A percentile compares a stretch with the other conserved stretches of the same genome.
phyloP scores from a whole-genome alignment of 2,888 invertebrate genomes.

The Parnassius smintheus region DNA sequence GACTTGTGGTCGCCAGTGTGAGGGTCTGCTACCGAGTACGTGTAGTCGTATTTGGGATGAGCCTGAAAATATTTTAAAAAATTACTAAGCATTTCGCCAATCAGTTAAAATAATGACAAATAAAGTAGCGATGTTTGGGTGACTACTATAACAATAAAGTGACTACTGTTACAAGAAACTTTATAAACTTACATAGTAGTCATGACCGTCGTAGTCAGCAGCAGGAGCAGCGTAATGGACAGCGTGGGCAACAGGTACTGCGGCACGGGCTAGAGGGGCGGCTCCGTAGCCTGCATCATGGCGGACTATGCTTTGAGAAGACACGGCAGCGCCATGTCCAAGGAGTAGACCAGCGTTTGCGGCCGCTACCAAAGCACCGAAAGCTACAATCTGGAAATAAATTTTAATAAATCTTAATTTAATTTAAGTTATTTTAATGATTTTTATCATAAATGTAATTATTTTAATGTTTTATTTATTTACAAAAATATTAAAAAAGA shows the following conservation, averaged over 20 bases:
- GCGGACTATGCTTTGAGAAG: constrained; percentile 63
- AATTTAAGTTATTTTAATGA: too few species aligned
- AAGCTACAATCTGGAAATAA: constrained; percentile 60
- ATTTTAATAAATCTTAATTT: background rate
- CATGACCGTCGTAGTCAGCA: constrained; percentile 34
- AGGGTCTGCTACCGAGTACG: constrained; percentile 77
- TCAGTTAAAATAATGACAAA: background rate
- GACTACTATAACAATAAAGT: too few species aligned
- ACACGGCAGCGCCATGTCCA: constrained; percentile 53
- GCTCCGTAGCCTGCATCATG: constrained; percentile 53
- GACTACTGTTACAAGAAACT: background rate
- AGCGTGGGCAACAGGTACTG: constrained; percentile 35
- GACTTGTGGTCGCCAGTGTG: constrained; percentile 82
- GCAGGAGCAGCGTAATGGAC: constrained; percentile 36
- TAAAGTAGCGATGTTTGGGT: background rate
- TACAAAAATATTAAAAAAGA: background rate
- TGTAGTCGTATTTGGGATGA: constrained; percentile 69
- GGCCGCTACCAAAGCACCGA: constrained; percentile 66
- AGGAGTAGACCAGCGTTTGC: constrained; percentile 66
- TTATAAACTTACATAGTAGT: constrained; percentile 39
- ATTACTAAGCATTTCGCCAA: background rate
- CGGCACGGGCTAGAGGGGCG: constrained; percentile 41
- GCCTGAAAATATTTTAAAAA: constrained; percentile 39
- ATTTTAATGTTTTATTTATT: too few species aligned
- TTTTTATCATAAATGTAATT: background rate